Percentiles rank a stretch among this genome's conserved stretches.
Conservation (phyloP, 2,888 invertebrate species). For the Adela reaumurella region DNA sequence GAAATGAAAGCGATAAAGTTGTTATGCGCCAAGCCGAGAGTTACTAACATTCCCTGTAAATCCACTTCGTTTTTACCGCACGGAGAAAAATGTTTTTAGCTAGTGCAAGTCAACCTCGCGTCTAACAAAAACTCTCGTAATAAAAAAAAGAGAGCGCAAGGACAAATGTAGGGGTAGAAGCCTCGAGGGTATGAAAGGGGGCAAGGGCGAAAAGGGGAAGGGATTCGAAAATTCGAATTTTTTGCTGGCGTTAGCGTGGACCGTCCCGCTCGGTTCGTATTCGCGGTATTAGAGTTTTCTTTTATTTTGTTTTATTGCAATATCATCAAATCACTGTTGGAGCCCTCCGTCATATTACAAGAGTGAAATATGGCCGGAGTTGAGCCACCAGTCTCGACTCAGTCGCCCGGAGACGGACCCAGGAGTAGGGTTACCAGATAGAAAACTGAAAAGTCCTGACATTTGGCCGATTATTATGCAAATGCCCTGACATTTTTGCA, state of each 20-base stretch:
- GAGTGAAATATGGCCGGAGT: neutral
- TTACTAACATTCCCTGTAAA: neutral
- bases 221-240: neutral
- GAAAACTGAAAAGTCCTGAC: no score
- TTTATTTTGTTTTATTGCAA: constrained; percentile 23
- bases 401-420: neutral
- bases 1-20: neutral
- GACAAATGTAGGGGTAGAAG: no score
- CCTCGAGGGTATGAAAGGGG: no score
- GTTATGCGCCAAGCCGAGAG: neutral
- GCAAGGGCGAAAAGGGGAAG: neutral
- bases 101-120: neutral
- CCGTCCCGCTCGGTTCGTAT: neutral
- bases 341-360: constrained; percentile 14
- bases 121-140: neutral
- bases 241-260: neutral
- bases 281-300: neutral
- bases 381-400: neutral
- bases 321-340: constrained; percentile 55
- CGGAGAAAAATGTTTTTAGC: neutral
- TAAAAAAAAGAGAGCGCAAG: neutral
- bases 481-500: no score
- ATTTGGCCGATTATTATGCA: no score
- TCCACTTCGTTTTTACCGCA: neutral
- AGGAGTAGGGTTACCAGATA: no score